Evolutionary conservation across 2,113 vertebrate species (phyloP), one percentile per base, ranked within the genome.

Genomic region (Gymnarchus niloticus): DNA sequence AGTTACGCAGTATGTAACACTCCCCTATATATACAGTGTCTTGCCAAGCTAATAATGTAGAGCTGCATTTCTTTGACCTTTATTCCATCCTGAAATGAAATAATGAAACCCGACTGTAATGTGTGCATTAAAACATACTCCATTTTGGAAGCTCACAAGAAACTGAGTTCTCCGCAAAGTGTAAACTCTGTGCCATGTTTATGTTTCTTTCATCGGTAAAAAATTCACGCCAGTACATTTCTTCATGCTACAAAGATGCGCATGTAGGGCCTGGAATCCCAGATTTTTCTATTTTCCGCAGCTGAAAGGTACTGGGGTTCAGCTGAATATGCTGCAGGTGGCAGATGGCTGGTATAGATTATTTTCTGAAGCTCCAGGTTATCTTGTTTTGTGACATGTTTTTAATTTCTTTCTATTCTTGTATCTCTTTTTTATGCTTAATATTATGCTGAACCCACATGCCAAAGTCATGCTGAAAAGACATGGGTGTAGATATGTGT

Each of bases 271-370:
- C 41, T 61, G 46, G 77, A 84, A 51, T 49, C 51, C 6, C 0
- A 9, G 46, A 48, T 48, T 78, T 78, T 78, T 48, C 17, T 37
- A 78, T 44, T 80, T 2, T 3, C 48, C 12, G 0, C 48, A 37
- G 28, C 77, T 81, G 77, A 12, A 73, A 52, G n/a, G 44, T 12
- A 9, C 77, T 51, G 77, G 77, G 0, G n/a, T 10, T 25, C 17
- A 2, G 7, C 25, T 54, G 28, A 21, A 19, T 51, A 10, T 48
- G 48, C 88, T 88, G 85, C 91, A 89, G 92, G 91, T 89, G 88
- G 80, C 81, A 88, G 87, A 86, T 89, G 78, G 81, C 86, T 91
- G 90, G 92, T 90, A 82, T 12, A 81, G 91, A 93, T 93, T 91
- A 92, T 88, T 88, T 87, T 87, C 83, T 77, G 80, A 87, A 81